Evolutionary conservation across 2,797 vertebrate genomes (phyloP), one percentile per base, ranked within the genome.

Genomic region (Borostomias antarcticus): DNA sequence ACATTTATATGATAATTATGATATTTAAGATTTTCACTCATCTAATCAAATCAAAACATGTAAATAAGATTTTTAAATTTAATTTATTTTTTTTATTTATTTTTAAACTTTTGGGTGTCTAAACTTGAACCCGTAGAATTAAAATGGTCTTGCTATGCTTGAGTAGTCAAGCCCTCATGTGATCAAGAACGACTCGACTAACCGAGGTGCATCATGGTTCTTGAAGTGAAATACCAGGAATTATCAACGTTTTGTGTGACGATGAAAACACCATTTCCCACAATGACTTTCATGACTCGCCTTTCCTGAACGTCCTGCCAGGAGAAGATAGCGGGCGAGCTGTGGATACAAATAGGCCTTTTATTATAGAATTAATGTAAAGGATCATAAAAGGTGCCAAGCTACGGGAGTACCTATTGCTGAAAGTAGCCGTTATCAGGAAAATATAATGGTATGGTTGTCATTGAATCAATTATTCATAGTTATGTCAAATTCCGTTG

Each of bases 381-480:
- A 81, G 73, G 29, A 60, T 74, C 37, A 19, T 30, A 13, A 30
- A 21, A 75, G 47, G 62, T 68, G 47, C 51, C 53, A 54, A 74
- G 45, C 28, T 72, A 82, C 70, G 59, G 30, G 17, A 35, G 73
- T 53, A 60, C 80, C 33, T 71, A 70, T 70, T 58, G 65, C 29
- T 13, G 56, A 8, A 17, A 50, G 43, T 62, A 64, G 45, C 52
- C 53, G 57, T 2, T 57, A 64, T 53, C 62, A 69, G 73, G 51
- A 80, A 59, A 70, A 62, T n/a, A 91, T 66, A 82, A 92, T 92
- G 90, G 90, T 92, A 86, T 68, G 73, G 50, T 21, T 50, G 25
- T 30, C 3, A 19, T 59, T 43, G 17, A 15, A 50, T 56, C 29
- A 3, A 21, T 59, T 43, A 15, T n/a, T 56, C 50, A 32, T 3